Evolutionary conservation across 2,113 vertebrate genomes (phyloP), one percentile per base, ranked within the genome.

Genomic region (Lycaon pictus): DNA sequence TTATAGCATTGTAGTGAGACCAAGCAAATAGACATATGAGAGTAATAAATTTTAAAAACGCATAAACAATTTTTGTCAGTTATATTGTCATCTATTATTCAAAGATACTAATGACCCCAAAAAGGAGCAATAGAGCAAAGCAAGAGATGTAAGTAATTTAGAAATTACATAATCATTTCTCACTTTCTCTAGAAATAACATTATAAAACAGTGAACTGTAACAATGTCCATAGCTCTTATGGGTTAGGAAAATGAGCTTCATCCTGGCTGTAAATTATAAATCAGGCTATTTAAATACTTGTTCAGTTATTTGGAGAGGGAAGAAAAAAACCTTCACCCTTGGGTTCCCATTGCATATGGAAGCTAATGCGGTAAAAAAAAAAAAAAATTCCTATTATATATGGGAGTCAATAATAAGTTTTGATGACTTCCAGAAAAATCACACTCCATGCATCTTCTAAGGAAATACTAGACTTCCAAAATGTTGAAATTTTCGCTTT

Each of bases 241-340:
- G 19, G n/a, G 27, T 85, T 93, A 93, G 77, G 84, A 95, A 96
- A 91, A 84, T 56, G 79, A 93, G 56, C 53, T 89, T 89, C 43
- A 15, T 60, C 83, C 6, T 15, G 29, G 7, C 20, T 74, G 27
- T 85, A 80, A 96, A 90, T 90, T 76, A 95, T 80, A 74, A 95
- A 72, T 86, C 77, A 86, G 23, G 27, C 55, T 67, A 53, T 76
- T 95, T 97, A 96, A 96, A 55, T 89, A 81, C 22, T 58, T 1
- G 0, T 79, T 84, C 23, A 90, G 4, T 74, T 97, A 69, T 92
- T 80, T 86, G 48, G 32, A 87, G 37, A 60, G 2, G 27, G n/a
- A 32, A 27, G 25, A 27, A 76, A 65, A 79, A 65, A 62, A 5
- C 0, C 20, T 84, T 85, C 71, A 22, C 25, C 8, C 16, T n/a